These are phyloP conservation scores for Cremastinae sp. DNA, from an alignment of 2,888 invertebrate species.

Conservation along the genomic window DNA sequence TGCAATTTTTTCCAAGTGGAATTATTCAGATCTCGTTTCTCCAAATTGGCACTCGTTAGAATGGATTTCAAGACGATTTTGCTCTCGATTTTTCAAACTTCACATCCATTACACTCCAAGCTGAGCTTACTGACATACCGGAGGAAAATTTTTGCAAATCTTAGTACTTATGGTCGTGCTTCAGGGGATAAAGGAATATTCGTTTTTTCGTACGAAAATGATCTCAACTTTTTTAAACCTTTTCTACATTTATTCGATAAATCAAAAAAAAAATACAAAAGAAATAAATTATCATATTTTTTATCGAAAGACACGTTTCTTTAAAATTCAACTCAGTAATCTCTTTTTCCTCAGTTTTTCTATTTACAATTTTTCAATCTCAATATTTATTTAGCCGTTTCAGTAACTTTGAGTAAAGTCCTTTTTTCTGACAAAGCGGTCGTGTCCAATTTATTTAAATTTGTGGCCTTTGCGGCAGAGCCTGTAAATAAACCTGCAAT, in stretches of 20 bases:
- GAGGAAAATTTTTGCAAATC: slow-evolving; percentile 21
- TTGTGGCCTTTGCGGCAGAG: too few species aligned
- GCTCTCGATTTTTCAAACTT: slow-evolving; percentile 5
- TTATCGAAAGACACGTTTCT: too few species aligned
- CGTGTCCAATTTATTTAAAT: background rate
- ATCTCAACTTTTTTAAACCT: slow-evolving; percentile 11
- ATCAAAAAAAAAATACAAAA: too few species aligned
- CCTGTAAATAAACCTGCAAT: too few species aligned
- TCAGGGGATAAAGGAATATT: slow-evolving; percentile 14
- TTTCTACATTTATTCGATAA: slow-evolving; percentile 1
- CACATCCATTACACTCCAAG: slow-evolving; percentile 25
- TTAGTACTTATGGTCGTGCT: slow-evolving; percentile 38
- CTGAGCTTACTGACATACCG: slow-evolving; percentile 37
- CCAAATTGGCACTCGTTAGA: background rate
- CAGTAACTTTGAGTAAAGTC: too few species aligned
- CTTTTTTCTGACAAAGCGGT: too few species aligned
- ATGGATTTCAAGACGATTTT: background rate
- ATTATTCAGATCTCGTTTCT: slow-evolving; percentile 7
- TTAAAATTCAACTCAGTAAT: too few species aligned
- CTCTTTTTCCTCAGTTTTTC: too few species aligned
- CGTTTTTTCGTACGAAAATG: slow-evolving; percentile 6
- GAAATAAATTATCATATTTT: background rate
- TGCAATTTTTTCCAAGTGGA: background rate
- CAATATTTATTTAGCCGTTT: too few species aligned
- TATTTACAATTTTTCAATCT: too few species aligned